Base-by-base conservation (phyloP, 1,140 invertebrate species). In the Drosophila setifemur region DNA sequence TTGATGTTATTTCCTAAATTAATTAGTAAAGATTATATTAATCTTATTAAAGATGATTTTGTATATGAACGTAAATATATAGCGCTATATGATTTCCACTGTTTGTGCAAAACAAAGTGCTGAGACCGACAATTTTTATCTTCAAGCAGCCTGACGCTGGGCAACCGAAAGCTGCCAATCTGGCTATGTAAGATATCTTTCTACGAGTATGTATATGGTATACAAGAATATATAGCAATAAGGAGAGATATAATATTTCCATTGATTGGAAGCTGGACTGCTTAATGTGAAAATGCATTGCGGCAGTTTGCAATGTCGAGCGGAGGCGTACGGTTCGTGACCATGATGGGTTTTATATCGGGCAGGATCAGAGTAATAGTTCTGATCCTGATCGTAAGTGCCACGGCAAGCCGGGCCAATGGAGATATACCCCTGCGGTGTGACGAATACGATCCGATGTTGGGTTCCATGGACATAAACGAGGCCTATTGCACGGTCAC, bases 401-500 rank as follows among this genome's bases (percentile, higher is more conserved):
- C 29, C 11, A 5, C 25, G 19, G 12, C 5, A 5, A 4, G 2
- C n/a, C 0, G 2, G 1, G 54, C 16, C 12, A 48, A 4, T 6
- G 74, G 77, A 2, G 86, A 90, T 47, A 55, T 90, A 4, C 67
- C 67, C 9, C 19, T 90, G 12, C 68, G 55, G 12, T 90, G 89
- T 40, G 89, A 90, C 57, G 89, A 90, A 35, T 85, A 76, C 48
- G 82, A 89, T 29, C 63, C 77, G 1, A 78, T 77, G 33, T 48
- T 77, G 26, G 50, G 73, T 45, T 73, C 55, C 5, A 71, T 70
- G 72, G 69, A 83, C 12, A 43, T 64, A n/a, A 75, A 44, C 26
- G 88, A 89, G 43, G 55, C 77, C 4, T 90, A 77, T 39, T 90
- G 89, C 64, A 90, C 89, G 0, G 86, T 90, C 2, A 88, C 82